Evolutionary conservation across 2,888 invertebrate genomes (phyloP).

Genomic region (Coenonympha glycerion): DNA sequence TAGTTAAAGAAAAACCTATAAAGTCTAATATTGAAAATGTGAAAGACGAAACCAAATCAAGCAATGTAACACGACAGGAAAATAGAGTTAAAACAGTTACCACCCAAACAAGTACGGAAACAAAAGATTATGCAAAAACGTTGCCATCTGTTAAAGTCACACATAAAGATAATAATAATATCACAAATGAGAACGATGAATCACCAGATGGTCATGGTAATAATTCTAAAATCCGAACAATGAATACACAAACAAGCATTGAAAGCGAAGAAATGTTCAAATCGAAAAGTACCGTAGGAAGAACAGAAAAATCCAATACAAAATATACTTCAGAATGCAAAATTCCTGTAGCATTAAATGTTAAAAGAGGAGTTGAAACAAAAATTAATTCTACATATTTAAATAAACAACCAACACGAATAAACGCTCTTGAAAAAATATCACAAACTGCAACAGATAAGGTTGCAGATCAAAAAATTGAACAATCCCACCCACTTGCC

Average conservation of each 20-base stretch:
- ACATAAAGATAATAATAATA: too few relatives aligned
- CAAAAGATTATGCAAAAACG: background rate
- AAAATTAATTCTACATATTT: slow-evolving; percentile 11
- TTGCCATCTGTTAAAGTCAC: background rate
- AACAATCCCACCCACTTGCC: background rate
- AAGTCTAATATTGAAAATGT: background rate
- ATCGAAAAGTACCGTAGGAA: background rate
- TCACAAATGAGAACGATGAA: background rate
- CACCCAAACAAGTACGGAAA: background rate
- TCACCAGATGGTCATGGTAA: slow-evolving; percentile 2
- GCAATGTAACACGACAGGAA: background rate
- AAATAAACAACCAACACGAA: slow-evolving; percentile 5
- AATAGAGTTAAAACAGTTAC: background rate
- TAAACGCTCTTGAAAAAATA: background rate
- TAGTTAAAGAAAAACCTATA: slow-evolving; percentile 6
- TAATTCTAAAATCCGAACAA: slow-evolving; percentile 3
- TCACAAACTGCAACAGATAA: background rate
- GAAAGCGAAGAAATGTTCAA: background rate
- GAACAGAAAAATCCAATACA: background rate
- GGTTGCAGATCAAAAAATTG: background rate
- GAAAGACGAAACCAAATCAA: background rate
- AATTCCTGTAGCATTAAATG: background rate
- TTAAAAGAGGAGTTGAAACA: background rate
- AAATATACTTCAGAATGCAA: background rate
- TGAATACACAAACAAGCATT: slow-evolving; percentile 1